Evolutionary conservation across 1,140 invertebrate species (phyloP).

Genomic region (Nasonia giraulti): DNA sequence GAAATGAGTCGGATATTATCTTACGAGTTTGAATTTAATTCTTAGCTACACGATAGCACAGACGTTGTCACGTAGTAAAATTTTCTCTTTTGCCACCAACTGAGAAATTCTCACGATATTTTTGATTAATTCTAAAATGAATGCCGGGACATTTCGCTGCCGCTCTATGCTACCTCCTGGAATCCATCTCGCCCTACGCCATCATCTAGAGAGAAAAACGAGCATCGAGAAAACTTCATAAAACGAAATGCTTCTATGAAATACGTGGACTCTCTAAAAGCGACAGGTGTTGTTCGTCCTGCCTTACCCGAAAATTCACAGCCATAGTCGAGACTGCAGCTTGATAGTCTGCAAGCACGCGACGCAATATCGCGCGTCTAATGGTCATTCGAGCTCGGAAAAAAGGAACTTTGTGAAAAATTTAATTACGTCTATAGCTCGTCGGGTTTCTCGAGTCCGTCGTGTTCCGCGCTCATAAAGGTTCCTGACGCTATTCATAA

Average conservation of each 20-base stretch:
- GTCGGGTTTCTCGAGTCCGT: conserved; percentile 30
- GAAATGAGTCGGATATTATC: not conserved
- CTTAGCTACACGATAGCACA: not conserved
- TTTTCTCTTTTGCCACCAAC: too few species aligned
- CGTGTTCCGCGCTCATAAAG: conserved; percentile 39
- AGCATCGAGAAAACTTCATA: not conserved
- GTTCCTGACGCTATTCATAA: conserved; percentile 23
- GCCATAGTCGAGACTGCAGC: not conserved
- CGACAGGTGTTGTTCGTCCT: conserved; percentile 18
- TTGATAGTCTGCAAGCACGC: conserved; percentile 14
- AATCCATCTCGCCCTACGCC: not conserved
- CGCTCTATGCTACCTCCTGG: not conserved
- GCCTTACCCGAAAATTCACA: not conserved
- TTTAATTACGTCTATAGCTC: conserved; percentile 45
- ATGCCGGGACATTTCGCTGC: not conserved
- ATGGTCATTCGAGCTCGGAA: conserved; percentile 12
- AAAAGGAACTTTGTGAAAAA: conserved; percentile 38
- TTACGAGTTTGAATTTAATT: not conserved
- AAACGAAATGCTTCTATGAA: conserved; percentile 17
- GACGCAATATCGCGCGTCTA: conserved; percentile 23
- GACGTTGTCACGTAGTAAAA: too few species aligned
- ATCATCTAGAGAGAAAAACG: not conserved
- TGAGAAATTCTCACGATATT: not conserved
- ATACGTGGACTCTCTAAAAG: conserved; percentile 11
- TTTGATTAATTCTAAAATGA: not conserved